A percentile compares a stretch with the other conserved stretches of the same genome.
Evolutionary conservation across 2,113 vertebrate genomes (phyloP).

Genomic region (Pavo muticus): DNA sequence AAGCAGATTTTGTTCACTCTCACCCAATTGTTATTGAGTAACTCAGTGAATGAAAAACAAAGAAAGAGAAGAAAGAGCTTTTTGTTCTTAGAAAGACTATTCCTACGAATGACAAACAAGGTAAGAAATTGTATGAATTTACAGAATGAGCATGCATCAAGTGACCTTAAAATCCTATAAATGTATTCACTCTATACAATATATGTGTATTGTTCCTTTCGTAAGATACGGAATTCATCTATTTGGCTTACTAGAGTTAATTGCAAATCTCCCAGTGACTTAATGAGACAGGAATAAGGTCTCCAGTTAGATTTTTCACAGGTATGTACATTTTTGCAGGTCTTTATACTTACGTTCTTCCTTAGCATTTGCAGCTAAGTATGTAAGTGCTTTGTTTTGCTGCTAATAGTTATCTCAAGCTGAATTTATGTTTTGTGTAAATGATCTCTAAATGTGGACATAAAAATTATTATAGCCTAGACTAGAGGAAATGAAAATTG

Average conservation of each 20-base stretch:
- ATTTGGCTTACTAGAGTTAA: background rate
- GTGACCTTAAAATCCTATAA: background rate
- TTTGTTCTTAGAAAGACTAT: background rate
- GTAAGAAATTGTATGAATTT: background rate
- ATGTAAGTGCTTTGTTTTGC: background rate
- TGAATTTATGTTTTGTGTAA: background rate
- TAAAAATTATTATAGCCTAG: background rate
- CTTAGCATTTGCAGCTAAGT: background rate
- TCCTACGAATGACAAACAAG: background rate
- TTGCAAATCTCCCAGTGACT: background rate
- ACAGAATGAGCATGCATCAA: background rate
- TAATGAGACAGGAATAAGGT: background rate
- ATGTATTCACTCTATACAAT: background rate
- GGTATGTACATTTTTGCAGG: background rate
- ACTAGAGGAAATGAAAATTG: background rate
- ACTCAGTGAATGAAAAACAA: background rate
- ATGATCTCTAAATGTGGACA: background rate
- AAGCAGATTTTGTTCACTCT: background rate
- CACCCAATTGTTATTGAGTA: background rate
- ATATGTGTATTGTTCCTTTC: background rate
- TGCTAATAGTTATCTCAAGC: background rate
- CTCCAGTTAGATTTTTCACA: background rate
- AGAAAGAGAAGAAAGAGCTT: background rate
- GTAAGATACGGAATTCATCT: background rate
- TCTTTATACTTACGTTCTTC: background rate